These are phyloP conservation scores for Polietes domitor DNA, from an alignment of 2,888 invertebrate genomes.

Conservation along the genomic window DNA sequence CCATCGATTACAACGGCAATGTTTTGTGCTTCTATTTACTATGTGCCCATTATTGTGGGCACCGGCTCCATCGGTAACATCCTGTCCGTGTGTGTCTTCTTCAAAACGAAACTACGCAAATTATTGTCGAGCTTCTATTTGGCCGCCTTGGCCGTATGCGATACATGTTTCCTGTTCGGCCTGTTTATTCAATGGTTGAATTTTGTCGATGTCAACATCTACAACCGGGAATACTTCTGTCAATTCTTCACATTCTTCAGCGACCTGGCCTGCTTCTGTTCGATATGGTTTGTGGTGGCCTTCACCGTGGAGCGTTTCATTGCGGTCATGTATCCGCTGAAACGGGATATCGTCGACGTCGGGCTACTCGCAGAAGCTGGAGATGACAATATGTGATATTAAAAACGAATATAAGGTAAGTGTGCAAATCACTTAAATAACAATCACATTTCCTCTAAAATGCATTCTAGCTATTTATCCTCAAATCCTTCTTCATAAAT, in stretches of 20 bases:
- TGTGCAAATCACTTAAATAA: not conserved
- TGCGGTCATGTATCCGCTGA: constrained; percentile 89
- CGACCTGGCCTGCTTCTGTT: constrained; percentile 88
- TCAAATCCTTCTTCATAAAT: too few relatives aligned
- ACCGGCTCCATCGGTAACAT: constrained; percentile 89
- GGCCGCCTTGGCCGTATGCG: constrained; percentile 88
- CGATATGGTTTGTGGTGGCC: constrained; percentile 92
- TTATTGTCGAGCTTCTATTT: constrained; percentile 90
- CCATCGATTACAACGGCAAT: constrained; percentile 74
- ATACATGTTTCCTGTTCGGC: constrained; percentile 87
- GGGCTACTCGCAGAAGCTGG: constrained; percentile 74
- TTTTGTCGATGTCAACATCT: constrained; percentile 83
- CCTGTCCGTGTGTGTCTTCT: constrained; percentile 88
- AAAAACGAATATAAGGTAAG: constrained; percentile 79
- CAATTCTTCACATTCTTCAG: constrained; percentile 88
- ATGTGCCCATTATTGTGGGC: constrained; percentile 86
- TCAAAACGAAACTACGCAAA: constrained; percentile 86
- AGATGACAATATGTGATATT: constrained; percentile 77
- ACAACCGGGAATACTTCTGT: constrained; percentile 85
- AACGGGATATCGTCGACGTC: constrained; percentile 82
- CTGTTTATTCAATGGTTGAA: constrained; percentile 87
- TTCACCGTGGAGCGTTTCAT: constrained; percentile 93
- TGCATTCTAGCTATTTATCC: too few relatives aligned
- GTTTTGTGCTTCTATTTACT: constrained; percentile 83
- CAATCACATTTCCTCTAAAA: too few relatives aligned